Conservation (phyloP, 2,113 vertebrate species). For the Ginglymostoma cirratum region DNA sequence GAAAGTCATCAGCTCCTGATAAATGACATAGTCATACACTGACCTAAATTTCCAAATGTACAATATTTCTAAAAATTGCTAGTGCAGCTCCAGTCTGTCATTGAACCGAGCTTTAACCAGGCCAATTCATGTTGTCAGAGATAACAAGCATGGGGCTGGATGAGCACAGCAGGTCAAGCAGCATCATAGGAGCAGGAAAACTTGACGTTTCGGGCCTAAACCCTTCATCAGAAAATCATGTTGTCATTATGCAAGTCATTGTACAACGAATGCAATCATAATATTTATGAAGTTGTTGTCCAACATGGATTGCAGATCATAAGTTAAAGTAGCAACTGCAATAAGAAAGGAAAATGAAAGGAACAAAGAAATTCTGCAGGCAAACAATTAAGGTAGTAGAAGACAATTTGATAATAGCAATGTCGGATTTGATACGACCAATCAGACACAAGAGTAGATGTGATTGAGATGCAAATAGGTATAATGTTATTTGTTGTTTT, state of each 20-base stretch:
- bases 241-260: neutral
- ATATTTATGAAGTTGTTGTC: neutral
- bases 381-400: neutral
- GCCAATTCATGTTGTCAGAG: neutral
- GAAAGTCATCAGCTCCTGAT: neutral
- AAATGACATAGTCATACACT: neutral
- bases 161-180: too few species aligned
- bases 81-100: neutral
- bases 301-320: neutral
- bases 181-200: too few species aligned
- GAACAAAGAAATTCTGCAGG: neutral
- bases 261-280: neutral
- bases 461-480: neutral
- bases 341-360: neutral
- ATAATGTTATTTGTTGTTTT: neutral
- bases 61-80: neutral
- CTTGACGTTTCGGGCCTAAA: too few species aligned
- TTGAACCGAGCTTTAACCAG: neutral
- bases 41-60: neutral
- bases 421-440: neutral
- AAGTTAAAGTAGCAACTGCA: neutral
- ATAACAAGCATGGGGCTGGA: too few species aligned
- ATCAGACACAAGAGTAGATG: neutral
- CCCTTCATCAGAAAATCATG: too few species aligned
- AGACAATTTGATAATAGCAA: neutral